Conservation (phyloP, 2,888 invertebrate genomes). For the Hipparchia semele region DNA sequence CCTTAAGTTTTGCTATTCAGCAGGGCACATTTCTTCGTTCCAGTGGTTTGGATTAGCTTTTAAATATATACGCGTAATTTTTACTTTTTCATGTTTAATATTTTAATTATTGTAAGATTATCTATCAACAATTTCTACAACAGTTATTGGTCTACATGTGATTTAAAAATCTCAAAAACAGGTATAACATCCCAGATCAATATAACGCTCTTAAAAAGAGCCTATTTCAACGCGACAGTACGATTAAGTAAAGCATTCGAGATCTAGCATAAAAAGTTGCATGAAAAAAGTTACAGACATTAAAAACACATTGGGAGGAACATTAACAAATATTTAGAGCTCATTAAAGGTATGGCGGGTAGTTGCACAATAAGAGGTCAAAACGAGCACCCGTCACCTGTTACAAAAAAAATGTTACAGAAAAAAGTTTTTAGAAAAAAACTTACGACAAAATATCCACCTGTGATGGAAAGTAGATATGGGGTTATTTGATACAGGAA, state of each 20-base stretch:
- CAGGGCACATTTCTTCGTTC: too few relatives aligned
- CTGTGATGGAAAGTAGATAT: conserved; percentile 23
- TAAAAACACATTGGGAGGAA: conserved; percentile 66
- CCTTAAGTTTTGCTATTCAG: too few relatives aligned
- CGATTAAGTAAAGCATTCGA: background rate
- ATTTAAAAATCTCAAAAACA: too few relatives aligned
- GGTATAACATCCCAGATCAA: too few relatives aligned
- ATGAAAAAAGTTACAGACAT: conserved; percentile 56
- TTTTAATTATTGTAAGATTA: too few relatives aligned
- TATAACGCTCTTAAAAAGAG: too few relatives aligned
- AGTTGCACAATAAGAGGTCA: conserved; percentile 34
- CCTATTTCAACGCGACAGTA: background rate
- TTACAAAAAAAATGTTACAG: conserved; percentile 20
- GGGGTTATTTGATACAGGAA: conserved; percentile 18
- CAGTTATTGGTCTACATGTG: too few relatives aligned
- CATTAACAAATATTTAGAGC: conserved; percentile 72
- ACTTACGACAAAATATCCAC: conserved; percentile 25
- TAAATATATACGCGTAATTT: too few relatives aligned
- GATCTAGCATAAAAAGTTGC: conserved; percentile 40
- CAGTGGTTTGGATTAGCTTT: too few relatives aligned
- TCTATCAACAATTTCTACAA: too few relatives aligned
- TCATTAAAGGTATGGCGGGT: conserved; percentile 56
- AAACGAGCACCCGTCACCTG: conserved; percentile 41
- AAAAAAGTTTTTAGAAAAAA: conserved; percentile 19
- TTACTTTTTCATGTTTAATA: too few relatives aligned